phyloP scores from a whole-genome alignment of 2,888 invertebrate genomes.

The Agrochola circellaris region DNA sequence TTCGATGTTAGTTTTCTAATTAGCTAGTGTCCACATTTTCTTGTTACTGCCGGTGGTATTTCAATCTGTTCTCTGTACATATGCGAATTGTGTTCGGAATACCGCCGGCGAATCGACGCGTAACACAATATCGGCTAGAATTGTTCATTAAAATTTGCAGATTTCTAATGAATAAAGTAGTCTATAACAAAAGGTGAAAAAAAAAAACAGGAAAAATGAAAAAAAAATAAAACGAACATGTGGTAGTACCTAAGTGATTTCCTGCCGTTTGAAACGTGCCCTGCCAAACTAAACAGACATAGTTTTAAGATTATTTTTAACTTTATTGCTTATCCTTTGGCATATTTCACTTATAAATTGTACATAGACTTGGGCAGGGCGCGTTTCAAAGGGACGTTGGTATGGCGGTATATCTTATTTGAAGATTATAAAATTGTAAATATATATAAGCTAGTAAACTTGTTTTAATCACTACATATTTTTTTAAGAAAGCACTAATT shows the following conservation, averaged over 20 bases:
- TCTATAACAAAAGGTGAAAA: slow-evolving; percentile 80
- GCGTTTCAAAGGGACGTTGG: slow-evolving; percentile 60
- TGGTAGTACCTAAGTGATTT: slow-evolving; percentile 74
- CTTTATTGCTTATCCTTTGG: slow-evolving; percentile 68
- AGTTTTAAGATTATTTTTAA: slow-evolving; percentile 71
- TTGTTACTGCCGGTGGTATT: slow-evolving; percentile 69
- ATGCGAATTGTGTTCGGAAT: slow-evolving; percentile 66
- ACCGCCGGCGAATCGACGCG: slow-evolving; percentile 63
- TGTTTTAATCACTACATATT: slow-evolving; percentile 86
- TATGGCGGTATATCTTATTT: slow-evolving; percentile 67
- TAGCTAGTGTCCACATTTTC: slow-evolving; percentile 81
- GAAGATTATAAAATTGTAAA: slow-evolving; percentile 81
- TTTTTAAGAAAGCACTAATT: slow-evolving; percentile 85
- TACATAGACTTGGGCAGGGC: slow-evolving; percentile 75
- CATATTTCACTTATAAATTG: slow-evolving; percentile 75
- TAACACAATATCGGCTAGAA: slow-evolving; percentile 75
- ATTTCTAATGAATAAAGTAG: slow-evolving; percentile 83
- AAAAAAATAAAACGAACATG: slow-evolving; percentile 70
- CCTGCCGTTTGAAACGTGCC: slow-evolving; percentile 68
- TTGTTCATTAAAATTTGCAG: slow-evolving; percentile 73
- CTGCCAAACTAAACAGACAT: slow-evolving; percentile 62
- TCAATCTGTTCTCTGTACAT: slow-evolving; percentile 68
- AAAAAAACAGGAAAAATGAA: slow-evolving; percentile 64
- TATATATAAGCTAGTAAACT: slow-evolving; percentile 84
- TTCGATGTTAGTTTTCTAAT: slow-evolving; percentile 85